phyloP scores from a whole-genome alignment of 2,888 invertebrate species.

The Erynnis tages region DNA sequence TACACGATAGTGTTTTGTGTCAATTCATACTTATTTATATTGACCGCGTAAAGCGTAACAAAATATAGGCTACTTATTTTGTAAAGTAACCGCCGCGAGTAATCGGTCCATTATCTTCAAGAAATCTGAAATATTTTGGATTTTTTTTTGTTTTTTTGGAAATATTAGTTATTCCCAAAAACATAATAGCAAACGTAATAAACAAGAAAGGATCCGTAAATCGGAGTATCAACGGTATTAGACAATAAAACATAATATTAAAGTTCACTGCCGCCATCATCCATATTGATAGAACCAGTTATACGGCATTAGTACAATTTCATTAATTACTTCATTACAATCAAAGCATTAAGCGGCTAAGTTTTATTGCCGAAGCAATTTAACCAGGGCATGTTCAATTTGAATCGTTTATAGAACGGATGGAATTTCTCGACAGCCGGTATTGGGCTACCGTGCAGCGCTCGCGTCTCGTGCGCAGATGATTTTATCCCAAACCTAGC shows the following conservation, averaged over 20 bases:
- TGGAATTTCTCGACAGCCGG: slow-evolving; percentile 34
- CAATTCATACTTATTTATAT: neutral
- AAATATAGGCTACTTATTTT: too few species aligned
- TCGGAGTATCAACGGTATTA: too few species aligned
- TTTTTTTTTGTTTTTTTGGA: too few species aligned
- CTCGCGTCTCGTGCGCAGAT: slow-evolving; percentile 36
- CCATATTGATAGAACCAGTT: slow-evolving; percentile 21
- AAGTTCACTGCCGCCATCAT: slow-evolving; percentile 12
- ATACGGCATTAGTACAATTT: slow-evolving; percentile 2
- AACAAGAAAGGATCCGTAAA: too few species aligned
- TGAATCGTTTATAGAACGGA: slow-evolving; percentile 38
- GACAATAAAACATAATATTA: neutral
- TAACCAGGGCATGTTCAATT: slow-evolving; percentile 38
- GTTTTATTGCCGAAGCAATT: slow-evolving; percentile 33
- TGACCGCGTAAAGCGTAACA: too few species aligned
- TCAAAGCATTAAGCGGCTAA: slow-evolving; percentile 14
- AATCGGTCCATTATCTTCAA: too few species aligned
- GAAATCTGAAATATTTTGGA: too few species aligned
- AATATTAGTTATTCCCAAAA: too few species aligned
- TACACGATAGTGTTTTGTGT: too few species aligned
- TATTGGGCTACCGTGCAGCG: slow-evolving; percentile 53
- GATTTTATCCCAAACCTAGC: neutral
- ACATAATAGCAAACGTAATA: too few species aligned
- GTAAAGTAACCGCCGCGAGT: too few species aligned
- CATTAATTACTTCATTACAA: slow-evolving; percentile 24